phyloP scores from a whole-genome alignment of 1,140 invertebrate species.

The Papilio xuthus region DNA sequence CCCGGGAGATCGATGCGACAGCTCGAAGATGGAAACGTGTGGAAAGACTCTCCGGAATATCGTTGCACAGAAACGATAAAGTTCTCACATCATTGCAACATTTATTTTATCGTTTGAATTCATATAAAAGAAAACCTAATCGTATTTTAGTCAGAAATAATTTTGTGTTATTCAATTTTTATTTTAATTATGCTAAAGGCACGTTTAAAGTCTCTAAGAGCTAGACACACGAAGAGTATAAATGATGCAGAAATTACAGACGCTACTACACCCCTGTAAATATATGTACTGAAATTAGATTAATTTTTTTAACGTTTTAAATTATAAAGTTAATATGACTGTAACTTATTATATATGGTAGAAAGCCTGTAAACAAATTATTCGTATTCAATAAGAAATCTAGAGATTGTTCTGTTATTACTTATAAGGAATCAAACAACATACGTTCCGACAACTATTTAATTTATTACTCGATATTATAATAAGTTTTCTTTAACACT shows the following conservation, averaged over 20 bases:
- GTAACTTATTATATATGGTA: no score
- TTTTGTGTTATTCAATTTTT: not conserved
- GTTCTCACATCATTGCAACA: conserved; percentile 59
- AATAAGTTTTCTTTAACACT: not conserved
- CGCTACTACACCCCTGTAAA: no score
- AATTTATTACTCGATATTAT: not conserved
- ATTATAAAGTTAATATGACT: no score
- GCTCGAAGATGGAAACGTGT: conserved; percentile 29
- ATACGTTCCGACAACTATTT: not conserved
- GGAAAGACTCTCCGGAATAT: conserved; percentile 34
- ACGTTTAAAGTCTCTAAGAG: no score
- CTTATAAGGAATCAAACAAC: not conserved
- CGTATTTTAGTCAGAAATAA: not conserved
- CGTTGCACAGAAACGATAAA: conserved; percentile 63
- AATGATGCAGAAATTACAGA: no score
- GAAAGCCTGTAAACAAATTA: not conserved
- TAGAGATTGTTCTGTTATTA: not conserved
- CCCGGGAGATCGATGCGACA: conserved; percentile 4
- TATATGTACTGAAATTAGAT: no score
- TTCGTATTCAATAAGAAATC: not conserved
- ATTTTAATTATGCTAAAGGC: no score
- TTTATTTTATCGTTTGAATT: not conserved
- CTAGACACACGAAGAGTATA: no score
- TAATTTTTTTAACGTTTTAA: no score
- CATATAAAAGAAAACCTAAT: not conserved